A percentile compares a stretch with the other conserved stretches of the same genome.
Evolutionary conservation across 2,113 vertebrate species (phyloP).

Genomic region (Rutilus rutilus): DNA sequence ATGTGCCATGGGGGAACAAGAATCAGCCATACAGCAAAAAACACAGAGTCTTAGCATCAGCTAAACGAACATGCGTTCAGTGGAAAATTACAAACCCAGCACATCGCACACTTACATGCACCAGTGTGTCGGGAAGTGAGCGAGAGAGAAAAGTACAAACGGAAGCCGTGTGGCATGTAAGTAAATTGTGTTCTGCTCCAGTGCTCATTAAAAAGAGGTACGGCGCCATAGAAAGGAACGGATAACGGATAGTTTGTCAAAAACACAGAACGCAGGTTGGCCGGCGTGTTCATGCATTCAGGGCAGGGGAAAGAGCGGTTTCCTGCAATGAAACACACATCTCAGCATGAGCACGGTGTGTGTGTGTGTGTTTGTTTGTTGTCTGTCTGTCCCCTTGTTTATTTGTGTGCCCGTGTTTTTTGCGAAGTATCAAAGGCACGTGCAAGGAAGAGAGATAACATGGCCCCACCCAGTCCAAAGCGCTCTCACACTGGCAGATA

Average conservation of each 20-base stretch:
- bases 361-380: slow-evolving; percentile 21
- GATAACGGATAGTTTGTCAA: slow-evolving; percentile 31
- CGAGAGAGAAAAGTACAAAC: neutral
- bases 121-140: slow-evolving; percentile 8
- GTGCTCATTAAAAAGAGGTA: slow-evolving; percentile 44
- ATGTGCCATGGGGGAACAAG: slow-evolving; percentile 50
- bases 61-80: slow-evolving; percentile 36
- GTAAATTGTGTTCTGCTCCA: slow-evolving; percentile 6
- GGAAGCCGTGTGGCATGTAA: slow-evolving; percentile 3
- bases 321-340: slow-evolving; percentile 12
- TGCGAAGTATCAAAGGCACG: slow-evolving; percentile 26
- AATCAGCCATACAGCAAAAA: slow-evolving; percentile 46
- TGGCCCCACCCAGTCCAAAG: slow-evolving; percentile 52
- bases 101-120: slow-evolving; percentile 27
- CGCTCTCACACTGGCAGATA: slow-evolving; percentile 50
- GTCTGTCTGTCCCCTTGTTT: slow-evolving; percentile 25
- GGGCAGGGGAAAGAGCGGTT: neutral
- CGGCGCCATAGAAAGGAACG: neutral
- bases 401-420: neutral
- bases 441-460: slow-evolving; percentile 53
- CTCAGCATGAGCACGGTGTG: neutral
- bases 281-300: slow-evolving; percentile 1
- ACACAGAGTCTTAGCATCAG: slow-evolving; percentile 48
- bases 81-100: slow-evolving; percentile 28
- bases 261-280: neutral